phyloP scores from a whole-genome alignment of 2,888 invertebrate genomes.

The Vandiemenella viatica region DNA sequence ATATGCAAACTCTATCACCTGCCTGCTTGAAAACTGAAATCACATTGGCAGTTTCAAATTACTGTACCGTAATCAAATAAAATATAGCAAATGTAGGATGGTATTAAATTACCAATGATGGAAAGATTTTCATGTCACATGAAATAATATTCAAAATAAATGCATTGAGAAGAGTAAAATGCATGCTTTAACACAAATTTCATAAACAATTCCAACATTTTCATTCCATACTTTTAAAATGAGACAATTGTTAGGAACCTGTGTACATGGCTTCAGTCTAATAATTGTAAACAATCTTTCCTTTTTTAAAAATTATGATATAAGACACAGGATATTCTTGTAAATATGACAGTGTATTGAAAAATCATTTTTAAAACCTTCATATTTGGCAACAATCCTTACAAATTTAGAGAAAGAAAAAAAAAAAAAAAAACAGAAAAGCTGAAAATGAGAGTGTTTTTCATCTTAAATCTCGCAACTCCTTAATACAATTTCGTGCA shows the following conservation, averaged over 20 bases:
- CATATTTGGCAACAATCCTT: too few relatives aligned
- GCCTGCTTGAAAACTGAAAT: slow-evolving; percentile 1
- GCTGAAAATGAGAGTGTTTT: too few relatives aligned
- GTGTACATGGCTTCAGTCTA: neutral
- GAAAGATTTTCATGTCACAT: neutral
- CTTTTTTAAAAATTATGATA: too few relatives aligned
- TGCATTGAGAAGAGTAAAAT: slow-evolving; percentile 2
- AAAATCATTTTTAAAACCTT: too few relatives aligned
- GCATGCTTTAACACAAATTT: slow-evolving; percentile 9
- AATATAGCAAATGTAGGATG: neutral
- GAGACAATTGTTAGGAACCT: slow-evolving; percentile 9
- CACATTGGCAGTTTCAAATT: neutral
- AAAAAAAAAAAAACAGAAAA: too few relatives aligned
- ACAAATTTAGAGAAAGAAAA: too few relatives aligned
- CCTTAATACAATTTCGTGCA: too few relatives aligned
- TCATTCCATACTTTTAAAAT: slow-evolving; percentile 9
- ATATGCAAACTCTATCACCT: slow-evolving; percentile 6
- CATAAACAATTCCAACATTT: slow-evolving; percentile 4
- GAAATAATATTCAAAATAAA: slow-evolving; percentile 6
- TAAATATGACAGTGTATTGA: too few relatives aligned
- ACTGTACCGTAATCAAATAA: neutral
- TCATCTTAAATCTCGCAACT: too few relatives aligned
- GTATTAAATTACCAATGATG: neutral
- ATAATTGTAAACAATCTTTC: too few relatives aligned
- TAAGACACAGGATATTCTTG: too few relatives aligned